Percentiles rank a stretch among this genome's conserved stretches.
Conservation (phyloP, 2,113 vertebrate genomes). For the Petroica traversi region DNA sequence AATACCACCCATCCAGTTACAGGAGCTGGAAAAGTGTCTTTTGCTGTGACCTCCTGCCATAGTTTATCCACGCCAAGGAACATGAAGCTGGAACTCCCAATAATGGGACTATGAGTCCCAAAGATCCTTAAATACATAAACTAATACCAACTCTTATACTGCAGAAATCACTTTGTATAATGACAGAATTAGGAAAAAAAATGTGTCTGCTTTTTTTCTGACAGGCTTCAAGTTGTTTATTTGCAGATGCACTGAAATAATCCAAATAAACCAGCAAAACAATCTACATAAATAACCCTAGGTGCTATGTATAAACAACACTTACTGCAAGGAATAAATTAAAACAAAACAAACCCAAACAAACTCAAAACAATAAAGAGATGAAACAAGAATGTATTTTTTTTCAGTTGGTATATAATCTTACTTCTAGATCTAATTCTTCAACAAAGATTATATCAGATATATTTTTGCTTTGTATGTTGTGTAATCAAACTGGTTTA, state of each 20-base stretch:
- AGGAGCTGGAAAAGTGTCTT: neutral
- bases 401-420: neutral
- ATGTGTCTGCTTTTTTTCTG: neutral
- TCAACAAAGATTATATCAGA: neutral
- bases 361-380: neutral
- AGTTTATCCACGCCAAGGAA: rapidly evolving
- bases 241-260: neutral
- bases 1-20: neutral
- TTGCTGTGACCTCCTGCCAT: neutral
- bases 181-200: neutral
- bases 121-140: neutral
- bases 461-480: neutral
- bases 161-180: neutral
- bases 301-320: neutral
- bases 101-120: rapidly evolving
- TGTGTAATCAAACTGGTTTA: conserved; percentile 32
- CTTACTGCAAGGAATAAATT: neutral
- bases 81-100: neutral
- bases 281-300: neutral
- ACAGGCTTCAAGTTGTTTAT: neutral
- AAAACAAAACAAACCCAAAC: neutral
- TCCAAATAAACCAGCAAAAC: neutral
- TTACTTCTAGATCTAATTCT: neutral
- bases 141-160: neutral
- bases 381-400: neutral